Base-by-base conservation (phyloP, 2,797 vertebrate genomes). In the Eidolon dupreanum region DNA sequence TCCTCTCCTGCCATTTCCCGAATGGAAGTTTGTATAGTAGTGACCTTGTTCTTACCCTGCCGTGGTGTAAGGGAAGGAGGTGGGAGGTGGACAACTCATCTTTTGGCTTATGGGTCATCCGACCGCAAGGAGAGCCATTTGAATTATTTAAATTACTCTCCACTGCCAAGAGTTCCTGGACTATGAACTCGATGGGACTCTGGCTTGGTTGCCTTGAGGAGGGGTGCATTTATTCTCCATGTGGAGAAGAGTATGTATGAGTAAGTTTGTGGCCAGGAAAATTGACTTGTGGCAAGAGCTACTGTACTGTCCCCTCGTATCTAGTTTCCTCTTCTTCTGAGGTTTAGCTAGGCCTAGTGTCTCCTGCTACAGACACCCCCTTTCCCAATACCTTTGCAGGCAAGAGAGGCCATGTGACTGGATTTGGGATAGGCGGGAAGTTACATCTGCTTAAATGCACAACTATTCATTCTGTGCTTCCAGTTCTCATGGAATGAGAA, bases 41-140 rank as follows among this genome's bases (percentile, higher is more conserved):
- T 65, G 46, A 16, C 11, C 36, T 13, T 4, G 7, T 63, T 46
- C 57, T 36, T 20, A n/a, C 31, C 55, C 22, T 7, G 5, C 17
- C 1, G 0, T 3, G 26, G 41, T 26, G 5, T 26, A 10, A 26
- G 19, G 28, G 33, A n/a, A n/a, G 43, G 43, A 16, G 28, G 28
- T 6, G 8, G 36, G 43, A 53, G 73, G 61, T 0, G 12, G 17
- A 26, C 57, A 75, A 7, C 20, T 59, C 2, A 9, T 59, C 26
- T 65, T 83, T 51, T n/a, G 24, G 8, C 78, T 16, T 17, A 61
- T 13, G 15, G 9, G 20, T 53, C 41, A 4, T 10, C 33, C 81
- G 41, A 26, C 24, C 33, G 12, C 20, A 38, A 75, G 36, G 36
- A 36, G 22, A 3, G 28, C 87, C 33, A 13, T 11, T 0, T 38